Evolutionary conservation across 2,888 invertebrate species (phyloP).

Genomic region (Spisula subtruncata): DNA sequence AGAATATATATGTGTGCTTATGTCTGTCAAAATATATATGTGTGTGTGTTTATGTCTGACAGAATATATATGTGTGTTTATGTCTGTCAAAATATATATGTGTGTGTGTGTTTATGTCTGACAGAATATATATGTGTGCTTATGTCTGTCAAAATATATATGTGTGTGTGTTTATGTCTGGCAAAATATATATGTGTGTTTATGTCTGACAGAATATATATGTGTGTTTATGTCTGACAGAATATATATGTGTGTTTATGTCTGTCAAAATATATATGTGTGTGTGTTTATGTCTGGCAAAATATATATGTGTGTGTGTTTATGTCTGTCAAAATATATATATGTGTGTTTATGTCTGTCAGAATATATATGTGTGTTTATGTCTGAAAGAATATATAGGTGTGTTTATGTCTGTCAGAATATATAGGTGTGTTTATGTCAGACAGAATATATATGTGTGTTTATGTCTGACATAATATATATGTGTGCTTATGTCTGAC

Average conservation of each 20-base stretch:
- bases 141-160: background rate
- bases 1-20: background rate
- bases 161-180: background rate
- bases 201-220: background rate
- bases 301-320: no score
- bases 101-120: background rate
- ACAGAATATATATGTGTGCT: no score
- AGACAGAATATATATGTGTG: background rate
- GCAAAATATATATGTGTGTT: no score
- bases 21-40: background rate
- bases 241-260: background rate
- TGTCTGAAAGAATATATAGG: background rate
- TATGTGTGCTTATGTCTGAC: background rate
- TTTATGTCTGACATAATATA: background rate
- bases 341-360: background rate
- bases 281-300: background rate
- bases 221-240: background rate
- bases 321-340: background rate
- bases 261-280: background rate
- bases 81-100: background rate
- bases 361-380: background rate
- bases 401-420: background rate
- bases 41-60: background rate
- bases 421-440: background rate
- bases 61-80: background rate